A percentile compares a stretch with the other conserved stretches of the same genome.
These are phyloP conservation scores for Liopterus haemorrhoidalis DNA, from an alignment of 2,888 invertebrate species.

Conservation along the genomic window DNA sequence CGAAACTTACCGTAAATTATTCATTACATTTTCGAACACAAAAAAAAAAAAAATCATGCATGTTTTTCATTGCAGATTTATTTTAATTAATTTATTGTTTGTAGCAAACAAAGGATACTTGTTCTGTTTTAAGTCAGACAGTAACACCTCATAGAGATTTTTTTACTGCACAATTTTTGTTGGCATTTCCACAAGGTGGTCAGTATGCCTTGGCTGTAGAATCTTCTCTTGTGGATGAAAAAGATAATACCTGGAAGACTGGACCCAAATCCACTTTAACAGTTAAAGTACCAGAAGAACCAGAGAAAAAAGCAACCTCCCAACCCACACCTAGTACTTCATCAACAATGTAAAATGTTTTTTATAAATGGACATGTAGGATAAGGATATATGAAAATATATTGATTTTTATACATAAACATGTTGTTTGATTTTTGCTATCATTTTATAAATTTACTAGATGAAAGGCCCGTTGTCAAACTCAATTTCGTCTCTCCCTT, in stretches of 20 bases:
- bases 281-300: constrained; percentile 68
- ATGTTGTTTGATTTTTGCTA: constrained; percentile 8
- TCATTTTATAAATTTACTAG: constrained; percentile 10
- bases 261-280: constrained; percentile 74
- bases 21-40: no score
- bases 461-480: not conserved
- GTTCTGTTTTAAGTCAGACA: constrained; percentile 62
- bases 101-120: constrained; percentile 4
- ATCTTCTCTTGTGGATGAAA: constrained; percentile 78
- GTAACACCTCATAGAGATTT: constrained; percentile 90
- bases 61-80: no score
- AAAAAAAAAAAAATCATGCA: no score
- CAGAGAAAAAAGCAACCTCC: constrained; percentile 42
- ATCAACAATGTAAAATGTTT: no score
- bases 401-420: no score
- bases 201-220: constrained; percentile 75
- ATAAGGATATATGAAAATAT: no score
- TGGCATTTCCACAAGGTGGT: constrained; percentile 63
- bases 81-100: no score
- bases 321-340: constrained; percentile 35
- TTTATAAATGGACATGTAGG: no score
- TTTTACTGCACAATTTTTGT: constrained; percentile 86
- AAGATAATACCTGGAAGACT: constrained; percentile 82
- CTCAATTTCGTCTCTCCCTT: not conserved
- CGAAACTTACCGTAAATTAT: no score